Percentiles rank a stretch among this genome's conserved stretches.
phyloP scores from a whole-genome alignment of 1,140 invertebrate species.

The Trissolcus basalis region DNA sequence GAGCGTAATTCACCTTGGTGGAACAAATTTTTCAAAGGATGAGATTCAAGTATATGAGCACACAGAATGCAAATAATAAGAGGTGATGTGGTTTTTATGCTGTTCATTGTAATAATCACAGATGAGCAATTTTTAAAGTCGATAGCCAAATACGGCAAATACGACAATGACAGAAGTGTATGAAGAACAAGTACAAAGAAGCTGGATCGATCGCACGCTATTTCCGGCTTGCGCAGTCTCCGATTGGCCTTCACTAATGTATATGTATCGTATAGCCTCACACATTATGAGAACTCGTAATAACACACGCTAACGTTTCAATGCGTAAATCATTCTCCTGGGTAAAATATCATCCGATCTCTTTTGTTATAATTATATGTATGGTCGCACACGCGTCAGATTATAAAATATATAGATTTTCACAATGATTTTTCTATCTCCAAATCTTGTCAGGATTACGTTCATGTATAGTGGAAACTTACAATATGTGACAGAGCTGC shows the following conservation, averaged over 20 bases:
- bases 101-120: not conserved
- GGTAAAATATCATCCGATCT: not conserved
- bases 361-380: not conserved
- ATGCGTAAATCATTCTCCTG: conserved; percentile 12
- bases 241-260: conserved; percentile 52
- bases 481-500: too few relatives aligned
- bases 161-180: conserved; percentile 48
- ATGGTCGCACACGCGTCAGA: too few relatives aligned
- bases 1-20: not conserved
- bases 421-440: too few relatives aligned
- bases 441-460: too few relatives aligned
- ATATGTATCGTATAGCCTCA: conserved; percentile 42
- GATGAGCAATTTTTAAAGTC: conserved; percentile 44
- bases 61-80: not conserved
- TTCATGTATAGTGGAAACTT: too few relatives aligned
- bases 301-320: conserved; percentile 25
- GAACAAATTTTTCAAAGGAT: not conserved
- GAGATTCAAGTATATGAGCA: not conserved
- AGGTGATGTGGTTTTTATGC: conserved; percentile 9
- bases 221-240: conserved; percentile 63
- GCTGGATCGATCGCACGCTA: conserved; percentile 64
- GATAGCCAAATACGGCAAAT: conserved; percentile 51
- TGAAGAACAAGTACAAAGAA: conserved; percentile 61
- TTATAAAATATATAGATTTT: too few relatives aligned
- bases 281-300: conserved; percentile 45